Conservation (phyloP, 2,888 invertebrate species). For the Amiota minor region DNA sequence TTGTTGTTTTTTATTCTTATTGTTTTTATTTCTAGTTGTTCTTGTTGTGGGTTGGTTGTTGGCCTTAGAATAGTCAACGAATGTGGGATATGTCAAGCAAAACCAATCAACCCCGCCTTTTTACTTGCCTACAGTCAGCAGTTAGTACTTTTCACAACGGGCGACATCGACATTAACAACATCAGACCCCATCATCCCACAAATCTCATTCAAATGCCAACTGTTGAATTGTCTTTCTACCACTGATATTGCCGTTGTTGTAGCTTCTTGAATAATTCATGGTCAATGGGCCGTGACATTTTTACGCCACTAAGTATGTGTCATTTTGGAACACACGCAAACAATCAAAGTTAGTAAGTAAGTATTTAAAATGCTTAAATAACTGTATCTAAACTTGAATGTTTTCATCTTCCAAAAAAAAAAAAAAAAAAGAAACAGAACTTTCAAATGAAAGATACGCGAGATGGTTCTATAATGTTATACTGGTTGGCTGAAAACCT, state of each 20-base stretch:
- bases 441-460: no score
- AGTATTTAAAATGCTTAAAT: no score
- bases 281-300: conserved; percentile 59
- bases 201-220: conserved; percentile 38
- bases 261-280: conserved; percentile 61
- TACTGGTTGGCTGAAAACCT: no score
- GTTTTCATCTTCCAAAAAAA: no score
- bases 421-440: no score
- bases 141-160: neutral
- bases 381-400: no score
- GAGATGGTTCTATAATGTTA: no score
- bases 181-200: neutral
- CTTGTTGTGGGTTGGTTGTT: conserved; percentile 29
- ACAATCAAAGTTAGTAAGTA: no score
- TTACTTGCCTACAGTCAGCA: no score
- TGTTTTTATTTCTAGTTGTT: conserved; percentile 1
- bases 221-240: conserved; percentile 48
- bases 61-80: neutral
- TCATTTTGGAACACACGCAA: neutral
- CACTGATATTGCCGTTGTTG: no score
- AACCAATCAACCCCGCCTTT: neutral
- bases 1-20: neutral
- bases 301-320: conserved; percentile 25
- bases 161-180: neutral
- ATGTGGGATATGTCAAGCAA: conserved; percentile 14